Evolutionary conservation across 1,140 invertebrate genomes (phyloP).

Genomic region (Galleria mellonella): DNA sequence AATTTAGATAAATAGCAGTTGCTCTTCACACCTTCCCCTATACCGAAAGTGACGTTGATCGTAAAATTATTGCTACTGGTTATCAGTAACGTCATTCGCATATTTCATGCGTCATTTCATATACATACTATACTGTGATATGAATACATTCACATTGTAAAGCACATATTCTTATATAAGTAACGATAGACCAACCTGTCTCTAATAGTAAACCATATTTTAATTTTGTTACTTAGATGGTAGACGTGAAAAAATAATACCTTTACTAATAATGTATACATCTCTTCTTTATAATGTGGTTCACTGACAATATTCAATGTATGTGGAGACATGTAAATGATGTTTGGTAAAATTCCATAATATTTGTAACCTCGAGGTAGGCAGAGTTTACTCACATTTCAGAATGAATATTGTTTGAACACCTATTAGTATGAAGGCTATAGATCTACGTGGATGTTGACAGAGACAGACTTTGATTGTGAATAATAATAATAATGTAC

Average conservation of each 20-base stretch:
- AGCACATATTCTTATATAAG: too few relatives aligned
- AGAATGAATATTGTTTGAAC: constrained; percentile 25
- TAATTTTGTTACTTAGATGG: too few relatives aligned
- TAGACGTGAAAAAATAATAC: too few relatives aligned
- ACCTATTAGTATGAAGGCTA: constrained; percentile 29
- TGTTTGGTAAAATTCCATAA: constrained; percentile 22
- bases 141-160: too few relatives aligned
- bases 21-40: not conserved
- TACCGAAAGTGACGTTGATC: not conserved
- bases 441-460: constrained; percentile 14
- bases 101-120: too few relatives aligned
- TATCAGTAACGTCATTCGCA: too few relatives aligned
- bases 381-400: constrained; percentile 11
- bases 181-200: too few relatives aligned
- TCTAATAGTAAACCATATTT: too few relatives aligned
- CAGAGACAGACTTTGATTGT: constrained; percentile 12
- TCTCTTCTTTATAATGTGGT: too few relatives aligned
- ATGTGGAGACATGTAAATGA: constrained; percentile 17
- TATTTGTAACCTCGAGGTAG: not conserved
- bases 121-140: too few relatives aligned
- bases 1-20: too few relatives aligned
- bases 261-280: too few relatives aligned
- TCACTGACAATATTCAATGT: not conserved
- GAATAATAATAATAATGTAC: constrained; percentile 1
- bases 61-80: not conserved